Percentiles rank a stretch among this genome's conserved stretches.
These are phyloP conservation scores for Rhopalosiphum nymphaeae DNA, from an alignment of 2,888 invertebrate genomes.

Conservation along the genomic window DNA sequence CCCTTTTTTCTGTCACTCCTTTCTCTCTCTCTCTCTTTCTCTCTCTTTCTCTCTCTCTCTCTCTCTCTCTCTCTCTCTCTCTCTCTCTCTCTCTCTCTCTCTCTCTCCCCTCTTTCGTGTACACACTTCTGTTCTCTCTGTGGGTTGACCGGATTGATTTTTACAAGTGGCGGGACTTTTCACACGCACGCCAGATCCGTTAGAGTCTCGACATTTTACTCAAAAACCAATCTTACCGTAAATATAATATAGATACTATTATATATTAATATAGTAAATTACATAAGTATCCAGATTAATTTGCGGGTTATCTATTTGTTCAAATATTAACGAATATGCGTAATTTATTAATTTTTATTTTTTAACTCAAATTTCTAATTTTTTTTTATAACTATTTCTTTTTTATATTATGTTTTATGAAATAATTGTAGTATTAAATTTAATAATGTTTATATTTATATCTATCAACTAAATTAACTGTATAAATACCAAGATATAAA, in stretches of 20 bases:
- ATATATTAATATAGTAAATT: background rate
- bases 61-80: background rate
- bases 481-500: background rate
- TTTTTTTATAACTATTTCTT: background rate
- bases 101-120: background rate
- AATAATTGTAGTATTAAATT: background rate
- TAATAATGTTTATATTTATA: background rate
- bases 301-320: background rate
- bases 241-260: background rate
- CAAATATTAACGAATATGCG: background rate
- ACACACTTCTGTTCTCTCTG: background rate
- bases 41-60: background rate
- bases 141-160: slow-evolving; percentile 36
- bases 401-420: background rate
- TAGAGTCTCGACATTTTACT: background rate
- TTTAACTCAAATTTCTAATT: background rate
- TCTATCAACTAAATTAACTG: background rate
- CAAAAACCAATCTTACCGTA: background rate
- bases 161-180: slow-evolving; percentile 34
- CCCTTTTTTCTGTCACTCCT: background rate
- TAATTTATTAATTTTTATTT: background rate
- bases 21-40: background rate
- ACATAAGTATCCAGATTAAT: background rate
- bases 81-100: background rate
- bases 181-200: slow-evolving; percentile 1